These are phyloP conservation scores for Pseudopodoces humilis DNA, from an alignment of 2,113 vertebrate species.

Conservation along the genomic window DNA sequence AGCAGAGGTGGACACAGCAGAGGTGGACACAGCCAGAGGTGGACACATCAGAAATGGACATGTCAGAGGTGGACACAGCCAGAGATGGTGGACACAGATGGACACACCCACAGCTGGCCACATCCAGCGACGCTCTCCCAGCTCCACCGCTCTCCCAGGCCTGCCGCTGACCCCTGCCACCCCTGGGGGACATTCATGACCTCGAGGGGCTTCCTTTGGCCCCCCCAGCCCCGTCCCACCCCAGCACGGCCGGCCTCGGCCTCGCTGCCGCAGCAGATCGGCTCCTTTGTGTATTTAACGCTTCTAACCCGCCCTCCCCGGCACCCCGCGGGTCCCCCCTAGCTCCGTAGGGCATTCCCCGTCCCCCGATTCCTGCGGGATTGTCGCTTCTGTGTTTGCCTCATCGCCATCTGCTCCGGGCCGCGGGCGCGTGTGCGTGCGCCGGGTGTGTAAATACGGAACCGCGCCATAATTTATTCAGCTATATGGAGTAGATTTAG, in stretches of 20 bases:
- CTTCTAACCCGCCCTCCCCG: slow-evolving; percentile 78
- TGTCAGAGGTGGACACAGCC: background rate
- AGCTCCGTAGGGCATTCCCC: slow-evolving; percentile 74
- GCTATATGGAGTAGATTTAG: slow-evolving; percentile 96
- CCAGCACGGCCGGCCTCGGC: background rate
- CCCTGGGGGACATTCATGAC: background rate
- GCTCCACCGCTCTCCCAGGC: background rate
- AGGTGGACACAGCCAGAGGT: background rate
- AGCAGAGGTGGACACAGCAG: background rate
- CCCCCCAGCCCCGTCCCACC: background rate
- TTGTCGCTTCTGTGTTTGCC: slow-evolving; percentile 84
- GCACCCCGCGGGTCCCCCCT: slow-evolving; percentile 78
- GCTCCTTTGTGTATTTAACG: slow-evolving; percentile 74
- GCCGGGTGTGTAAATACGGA: slow-evolving; percentile 87
- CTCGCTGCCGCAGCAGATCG: background rate
- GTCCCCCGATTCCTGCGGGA: slow-evolving; percentile 69
- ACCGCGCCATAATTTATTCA: slow-evolving; percentile 99
- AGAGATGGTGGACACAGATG: background rate
- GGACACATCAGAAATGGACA: too few species aligned
- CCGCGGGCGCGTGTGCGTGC: slow-evolving; percentile 8
- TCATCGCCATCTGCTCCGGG: slow-evolving; percentile 78
- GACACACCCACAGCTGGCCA: accelerated
- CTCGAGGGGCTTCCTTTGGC: background rate
- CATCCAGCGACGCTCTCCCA: background rate
- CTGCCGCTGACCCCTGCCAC: background rate